A percentile compares a stretch with the other conserved stretches of the same genome.
Conservation (phyloP, 2,888 invertebrate genomes). For the Caenorhabditis angaria region DNA sequence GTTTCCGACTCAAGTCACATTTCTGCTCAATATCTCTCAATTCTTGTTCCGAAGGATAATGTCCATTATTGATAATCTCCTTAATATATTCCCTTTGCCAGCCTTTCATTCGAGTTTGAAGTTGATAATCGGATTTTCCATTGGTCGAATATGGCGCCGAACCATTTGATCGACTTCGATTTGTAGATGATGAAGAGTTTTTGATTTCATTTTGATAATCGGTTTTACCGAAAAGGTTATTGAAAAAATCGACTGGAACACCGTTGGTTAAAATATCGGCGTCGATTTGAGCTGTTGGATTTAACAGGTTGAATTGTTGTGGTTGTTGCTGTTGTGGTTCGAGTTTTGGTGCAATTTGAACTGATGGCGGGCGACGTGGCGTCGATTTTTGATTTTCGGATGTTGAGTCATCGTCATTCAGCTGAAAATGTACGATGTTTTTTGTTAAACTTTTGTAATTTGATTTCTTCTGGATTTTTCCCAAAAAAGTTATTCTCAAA, state of each 20-base stretch:
- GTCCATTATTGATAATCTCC: conserved; percentile 55
- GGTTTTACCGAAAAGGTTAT: conserved; percentile 45
- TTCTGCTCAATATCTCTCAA: conserved; percentile 51
- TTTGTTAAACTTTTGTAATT: neutral
- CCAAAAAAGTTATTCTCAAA: too few relatives aligned
- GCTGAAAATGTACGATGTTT: neutral
- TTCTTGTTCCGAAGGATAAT: conserved; percentile 55
- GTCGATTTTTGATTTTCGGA: conserved; percentile 38
- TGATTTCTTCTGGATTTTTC: too few relatives aligned
- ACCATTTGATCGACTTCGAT: neutral
- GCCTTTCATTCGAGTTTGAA: conserved; percentile 57
- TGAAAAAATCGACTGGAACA: conserved; percentile 41
- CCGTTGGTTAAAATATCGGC: conserved; percentile 23
- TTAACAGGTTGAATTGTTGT: neutral
- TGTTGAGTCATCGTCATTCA: conserved; percentile 37
- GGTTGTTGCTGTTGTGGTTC: conserved; percentile 16
- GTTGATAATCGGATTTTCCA: conserved; percentile 13
- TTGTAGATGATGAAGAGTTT: neutral
- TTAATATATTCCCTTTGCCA: conserved; percentile 58
- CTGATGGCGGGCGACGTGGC: conserved; percentile 19
- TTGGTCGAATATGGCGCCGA: neutral
- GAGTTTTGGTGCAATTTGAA: conserved; percentile 16
- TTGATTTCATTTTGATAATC: neutral
- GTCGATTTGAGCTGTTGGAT: neutral
- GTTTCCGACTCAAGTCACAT: conserved; percentile 54